Conservation (phyloP, 2,888 invertebrate genomes). For the Scelioninae gen. 1 region DNA sequence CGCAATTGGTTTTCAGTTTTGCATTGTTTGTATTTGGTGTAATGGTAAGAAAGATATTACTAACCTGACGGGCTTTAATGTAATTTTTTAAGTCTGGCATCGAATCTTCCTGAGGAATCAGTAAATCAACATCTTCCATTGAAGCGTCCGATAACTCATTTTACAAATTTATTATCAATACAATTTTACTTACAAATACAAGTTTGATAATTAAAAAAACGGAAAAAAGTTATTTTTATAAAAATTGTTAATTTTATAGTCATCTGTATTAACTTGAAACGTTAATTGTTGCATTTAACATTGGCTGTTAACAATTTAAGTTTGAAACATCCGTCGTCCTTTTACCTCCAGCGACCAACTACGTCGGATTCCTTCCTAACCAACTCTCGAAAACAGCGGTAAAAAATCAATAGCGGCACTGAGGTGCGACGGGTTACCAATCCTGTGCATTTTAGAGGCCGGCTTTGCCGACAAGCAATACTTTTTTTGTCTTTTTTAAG, state of each 20-base stretch:
- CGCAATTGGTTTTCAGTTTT: slow-evolving; percentile 24
- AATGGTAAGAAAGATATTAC: slow-evolving; percentile 76
- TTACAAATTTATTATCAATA: slow-evolving; percentile 37
- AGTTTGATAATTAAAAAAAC: slow-evolving; percentile 10
- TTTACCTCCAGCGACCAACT: slow-evolving; percentile 52
- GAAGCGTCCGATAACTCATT: slow-evolving; percentile 72
- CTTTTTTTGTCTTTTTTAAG: slow-evolving; percentile 25
- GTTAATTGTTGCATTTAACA: slow-evolving; percentile 15
- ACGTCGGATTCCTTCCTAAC: slow-evolving; percentile 73
- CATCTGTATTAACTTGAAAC: neutral
- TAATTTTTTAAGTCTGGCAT: slow-evolving; percentile 80
- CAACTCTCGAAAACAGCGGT: slow-evolving; percentile 70
- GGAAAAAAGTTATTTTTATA: neutral
- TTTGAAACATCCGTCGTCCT: slow-evolving; percentile 39
- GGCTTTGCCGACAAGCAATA: slow-evolving; percentile 55
- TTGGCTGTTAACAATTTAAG: slow-evolving; percentile 27
- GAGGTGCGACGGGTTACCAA: slow-evolving; percentile 61
- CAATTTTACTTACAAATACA: no score
- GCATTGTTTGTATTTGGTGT: slow-evolving; percentile 16
- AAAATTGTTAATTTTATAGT: neutral
- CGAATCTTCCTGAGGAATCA: slow-evolving; percentile 81
- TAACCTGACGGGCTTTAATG: slow-evolving; percentile 80
- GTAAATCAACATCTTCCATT: slow-evolving; percentile 80
- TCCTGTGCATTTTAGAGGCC: slow-evolving; percentile 50
- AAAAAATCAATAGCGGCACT: slow-evolving; percentile 72